A percentile compares a stretch with the other conserved stretches of the same genome.
These are phyloP conservation scores for Drosophila heteroneura DNA, from an alignment of 2,888 invertebrate species.

Conservation along the genomic window DNA sequence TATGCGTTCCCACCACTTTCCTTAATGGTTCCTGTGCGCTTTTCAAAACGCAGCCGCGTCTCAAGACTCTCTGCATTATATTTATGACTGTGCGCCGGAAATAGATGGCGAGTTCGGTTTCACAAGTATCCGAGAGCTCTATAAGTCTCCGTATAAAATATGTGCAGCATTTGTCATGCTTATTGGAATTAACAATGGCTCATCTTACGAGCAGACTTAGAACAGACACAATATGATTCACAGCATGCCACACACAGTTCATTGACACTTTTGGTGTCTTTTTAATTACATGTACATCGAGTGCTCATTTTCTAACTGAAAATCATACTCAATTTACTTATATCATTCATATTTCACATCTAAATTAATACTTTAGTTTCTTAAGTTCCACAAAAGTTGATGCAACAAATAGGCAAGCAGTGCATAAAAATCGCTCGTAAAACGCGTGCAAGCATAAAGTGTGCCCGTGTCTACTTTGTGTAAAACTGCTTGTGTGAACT, in stretches of 20 bases:
- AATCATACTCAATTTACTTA: not conserved
- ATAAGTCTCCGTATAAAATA: constrained; percentile 44
- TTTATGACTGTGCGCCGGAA: constrained; percentile 70
- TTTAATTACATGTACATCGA: not conserved
- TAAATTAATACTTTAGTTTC: not conserved
- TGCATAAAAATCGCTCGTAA: constrained; percentile 12
- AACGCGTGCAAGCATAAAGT: constrained; percentile 3
- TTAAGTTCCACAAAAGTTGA: not conserved
- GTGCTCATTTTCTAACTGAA: not conserved
- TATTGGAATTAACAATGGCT: constrained; percentile 67
- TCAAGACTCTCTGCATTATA: constrained; percentile 48
- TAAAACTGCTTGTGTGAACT: not conserved
- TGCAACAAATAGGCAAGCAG: constrained; percentile 10
- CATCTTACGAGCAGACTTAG: constrained; percentile 29
- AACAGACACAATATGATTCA: not conserved
- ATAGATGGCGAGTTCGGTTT: constrained; percentile 61
- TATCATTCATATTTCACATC: not conserved
- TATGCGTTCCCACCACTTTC: constrained; percentile 56
- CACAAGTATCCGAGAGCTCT: constrained; percentile 33
- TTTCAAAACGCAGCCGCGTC: constrained; percentile 47
- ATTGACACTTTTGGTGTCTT: constrained; percentile 8
- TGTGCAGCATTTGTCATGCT: constrained; percentile 57
- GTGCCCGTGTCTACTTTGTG: no score
- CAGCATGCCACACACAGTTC: not conserved
- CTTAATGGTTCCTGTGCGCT: constrained; percentile 62